Evolutionary conservation across 2,888 invertebrate species (phyloP), one percentile per base, ranked within the genome.

Genomic region (Antheraea assamensis): DNA sequence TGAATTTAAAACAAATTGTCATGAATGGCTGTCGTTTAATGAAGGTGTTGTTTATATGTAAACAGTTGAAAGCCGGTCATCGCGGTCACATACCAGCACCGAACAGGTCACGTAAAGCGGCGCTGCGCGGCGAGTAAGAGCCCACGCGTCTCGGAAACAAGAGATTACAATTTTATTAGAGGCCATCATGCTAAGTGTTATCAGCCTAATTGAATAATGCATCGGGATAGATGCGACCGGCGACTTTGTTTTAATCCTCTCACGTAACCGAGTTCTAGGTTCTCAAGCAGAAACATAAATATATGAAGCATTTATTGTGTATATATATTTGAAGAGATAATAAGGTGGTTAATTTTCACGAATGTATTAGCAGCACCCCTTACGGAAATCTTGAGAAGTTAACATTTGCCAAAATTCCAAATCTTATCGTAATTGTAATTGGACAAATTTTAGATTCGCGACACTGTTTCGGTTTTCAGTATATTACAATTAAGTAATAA

Each of bases 191-290:
- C 90, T 90, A 93, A 94, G 94, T 93, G 93, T 92, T 93, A 92
- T 94, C 93, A 90, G 88, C 81, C 82, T 93, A 94, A 94, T 94
- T 94, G 94, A 92, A 94, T 94, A 94, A 94, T 94, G 90, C 90
- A 90, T 89, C 86, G 82, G 83, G 81, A 88, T 90, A 87, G 85
- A 80, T 83, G 83, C 82, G 81, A 78, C 78, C 81, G 77, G 80
- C 78, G 82, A 81, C 78, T 76, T 73, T 79, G 81, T 79, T 81
- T 80, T 78, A 76, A 55, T 66, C 19, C 35, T 71, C 52, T 68
- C 68, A 35, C 55, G 15, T 52, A 30, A 64, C 31, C 31, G n/a
- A 10, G 15, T 31, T 70, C 31, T 73, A 52, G 49, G 17, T 27
- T 64, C 61, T 27, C 27, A 27, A 17, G 27, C 30, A 27, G 61